phyloP scores from a whole-genome alignment of 2,888 invertebrate species.

The Ectobius pallidus region DNA sequence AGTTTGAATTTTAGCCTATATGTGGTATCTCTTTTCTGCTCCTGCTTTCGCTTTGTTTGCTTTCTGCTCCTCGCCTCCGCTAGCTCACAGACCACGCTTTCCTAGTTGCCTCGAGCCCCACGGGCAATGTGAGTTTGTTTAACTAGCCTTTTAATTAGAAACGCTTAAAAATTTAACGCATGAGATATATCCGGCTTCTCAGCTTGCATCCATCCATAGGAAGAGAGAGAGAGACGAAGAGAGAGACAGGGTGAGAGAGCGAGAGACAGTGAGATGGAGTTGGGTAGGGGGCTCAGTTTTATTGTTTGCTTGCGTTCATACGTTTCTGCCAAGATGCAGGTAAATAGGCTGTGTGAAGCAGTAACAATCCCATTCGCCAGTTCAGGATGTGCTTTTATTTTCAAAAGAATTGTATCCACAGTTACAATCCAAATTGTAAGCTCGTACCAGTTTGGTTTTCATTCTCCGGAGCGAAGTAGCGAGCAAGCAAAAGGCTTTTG shows the following conservation, averaged over 20 bases:
- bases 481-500: too few species aligned
- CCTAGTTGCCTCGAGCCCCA: conserved; percentile 26
- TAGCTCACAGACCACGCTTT: too few species aligned
- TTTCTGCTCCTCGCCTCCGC: too few species aligned
- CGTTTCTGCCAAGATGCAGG: conserved; percentile 29
- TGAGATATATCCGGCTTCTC: conserved; percentile 52
- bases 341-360: background rate
- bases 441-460: too few species aligned
- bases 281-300: too few species aligned
- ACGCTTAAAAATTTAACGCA: conserved; percentile 57
- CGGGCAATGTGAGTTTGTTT: conserved; percentile 50
- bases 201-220: conserved; percentile 27
- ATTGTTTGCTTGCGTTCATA: background rate
- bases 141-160: conserved; percentile 59
- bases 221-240: too few species aligned
- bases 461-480: too few species aligned
- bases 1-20: conserved; percentile 27
- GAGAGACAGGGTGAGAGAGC: too few species aligned
- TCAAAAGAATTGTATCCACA: background rate
- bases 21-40: conserved; percentile 23
- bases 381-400: background rate
- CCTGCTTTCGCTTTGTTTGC: conserved; percentile 35
- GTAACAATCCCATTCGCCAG: background rate
- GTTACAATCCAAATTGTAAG: too few species aligned
- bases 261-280: too few species aligned